Base-by-base conservation (phyloP, 2,797 vertebrate genomes). In the Pampus argenteus region DNA sequence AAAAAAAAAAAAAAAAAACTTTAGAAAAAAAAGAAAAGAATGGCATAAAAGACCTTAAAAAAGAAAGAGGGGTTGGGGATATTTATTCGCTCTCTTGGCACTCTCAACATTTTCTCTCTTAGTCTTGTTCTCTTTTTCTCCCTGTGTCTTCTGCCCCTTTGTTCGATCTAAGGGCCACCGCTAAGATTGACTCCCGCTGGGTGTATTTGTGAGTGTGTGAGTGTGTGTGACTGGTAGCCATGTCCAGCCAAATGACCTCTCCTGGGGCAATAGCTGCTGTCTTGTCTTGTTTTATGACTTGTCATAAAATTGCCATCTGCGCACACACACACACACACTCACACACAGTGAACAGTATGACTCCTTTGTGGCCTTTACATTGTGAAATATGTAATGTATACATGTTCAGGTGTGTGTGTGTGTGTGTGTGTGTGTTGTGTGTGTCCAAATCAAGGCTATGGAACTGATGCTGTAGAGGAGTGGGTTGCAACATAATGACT, bases 231-330 rank as follows among this genome's bases (percentile, higher is more conserved):
- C 71, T 88, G 85, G 91, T 88, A 71, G 89, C 86, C 90, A 83
- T 70, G 69, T 83, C 70, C 72, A 64, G 79, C 88, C 85, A 92
- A 92, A 90, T 86, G 92, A 90, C 93, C 90, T 90, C 90, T 93
- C 93, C 93, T 91, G 91, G 90, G 92, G 90, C 90, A 85, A 86
- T 17, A 84, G 79, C 89, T 71, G 58, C 81, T 68, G 74, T 73
- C 31, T 79, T n/a, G n/a, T n/a, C n/a, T 72, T 85, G 79, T 75
- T 83, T 89, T 87, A 88, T 87, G 76, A 74, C 68, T 81, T 80
- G 81, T 86, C 70, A 82, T 87, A 86, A 87, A 94, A 92, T 85
- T 93, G 74, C 64, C 80, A 87, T 83, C 90, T 51, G 51, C 22
- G 54, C 11, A 54, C 34, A 54, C 36, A 55, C 23, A 50, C 55